Evolutionary conservation across 2,113 vertebrate species (phyloP).

Genomic region (Oryzias celebensis): DNA sequence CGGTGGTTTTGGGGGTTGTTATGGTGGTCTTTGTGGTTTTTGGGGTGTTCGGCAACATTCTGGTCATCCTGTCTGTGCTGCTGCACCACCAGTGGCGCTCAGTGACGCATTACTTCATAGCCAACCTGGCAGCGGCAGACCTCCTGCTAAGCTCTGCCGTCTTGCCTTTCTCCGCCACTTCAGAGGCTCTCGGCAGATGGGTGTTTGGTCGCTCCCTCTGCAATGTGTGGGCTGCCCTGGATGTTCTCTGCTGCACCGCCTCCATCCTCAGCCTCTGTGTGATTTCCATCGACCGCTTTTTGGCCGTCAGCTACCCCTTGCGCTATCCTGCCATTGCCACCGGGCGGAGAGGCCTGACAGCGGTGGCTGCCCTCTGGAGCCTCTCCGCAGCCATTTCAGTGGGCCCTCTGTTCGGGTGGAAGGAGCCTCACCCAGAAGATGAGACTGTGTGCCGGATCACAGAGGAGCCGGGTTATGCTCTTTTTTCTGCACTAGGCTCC

Average conservation of each 20-base stretch:
- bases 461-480: constrained; percentile 88
- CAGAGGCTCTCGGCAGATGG: constrained; percentile 91
- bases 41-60: constrained; percentile 90
- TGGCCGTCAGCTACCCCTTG: constrained; percentile 93
- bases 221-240: constrained; percentile 91
- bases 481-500: constrained; percentile 92
- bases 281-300: constrained; percentile 94
- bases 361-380: constrained; percentile 85
- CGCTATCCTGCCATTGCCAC: constrained; percentile 88
- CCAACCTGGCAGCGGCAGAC: constrained; percentile 92
- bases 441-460: constrained; percentile 90
- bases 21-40: constrained; percentile 88
- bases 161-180: constrained; percentile 93
- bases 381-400: constrained; percentile 90
- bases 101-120: constrained; percentile 93
- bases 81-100: constrained; percentile 91
- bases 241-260: constrained; percentile 94
- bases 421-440: constrained; percentile 87
- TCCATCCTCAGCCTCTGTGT: constrained; percentile 95
- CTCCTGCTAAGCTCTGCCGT: constrained; percentile 90
- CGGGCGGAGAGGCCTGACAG: constrained; percentile 79
- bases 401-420: constrained; percentile 94
- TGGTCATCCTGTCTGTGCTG: constrained; percentile 92
- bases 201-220: constrained; percentile 91
- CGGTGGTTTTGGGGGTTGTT: constrained; percentile 82